A percentile compares a stretch with the other conserved stretches of the same genome.
Conservation (phyloP, 2,113 vertebrate species). For the Promerops cafer region DNA sequence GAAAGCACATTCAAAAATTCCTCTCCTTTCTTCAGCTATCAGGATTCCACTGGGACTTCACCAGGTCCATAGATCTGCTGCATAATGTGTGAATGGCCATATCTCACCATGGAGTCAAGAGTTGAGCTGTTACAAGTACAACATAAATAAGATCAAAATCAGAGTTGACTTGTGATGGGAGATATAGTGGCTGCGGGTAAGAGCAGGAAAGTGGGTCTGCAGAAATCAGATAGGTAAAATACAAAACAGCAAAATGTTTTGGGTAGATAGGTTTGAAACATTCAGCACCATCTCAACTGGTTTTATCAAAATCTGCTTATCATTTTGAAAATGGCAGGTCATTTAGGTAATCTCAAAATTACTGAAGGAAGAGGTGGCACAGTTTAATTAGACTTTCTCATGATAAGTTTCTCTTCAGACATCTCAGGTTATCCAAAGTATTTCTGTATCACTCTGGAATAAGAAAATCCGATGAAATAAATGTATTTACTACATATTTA, state of each 20-base stretch:
- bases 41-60: not conserved
- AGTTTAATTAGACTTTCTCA: not conserved
- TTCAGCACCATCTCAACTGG: not conserved
- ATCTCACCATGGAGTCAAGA: slow-evolving; percentile 29
- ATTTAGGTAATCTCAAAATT: not conserved
- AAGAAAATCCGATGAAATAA: not conserved
- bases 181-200: not conserved
- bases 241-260: not conserved
- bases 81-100: slow-evolving; percentile 1
- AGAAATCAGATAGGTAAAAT: not conserved
- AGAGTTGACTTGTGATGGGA: not conserved
- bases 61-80: not conserved
- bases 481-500: not conserved
- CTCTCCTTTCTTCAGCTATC: slow-evolving; percentile 21
- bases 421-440: not conserved
- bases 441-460: not conserved
- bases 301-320: not conserved
- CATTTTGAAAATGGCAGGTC: not conserved
- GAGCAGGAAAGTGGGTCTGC: not conserved
- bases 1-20: not conserved
- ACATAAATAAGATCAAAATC: not conserved
- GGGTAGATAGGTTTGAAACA: not conserved
- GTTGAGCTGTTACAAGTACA: not conserved
- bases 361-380: not conserved
- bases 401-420: not conserved